phyloP scores from a whole-genome alignment of 2,797 vertebrate genomes.

The Limosa lapponica region DNA sequence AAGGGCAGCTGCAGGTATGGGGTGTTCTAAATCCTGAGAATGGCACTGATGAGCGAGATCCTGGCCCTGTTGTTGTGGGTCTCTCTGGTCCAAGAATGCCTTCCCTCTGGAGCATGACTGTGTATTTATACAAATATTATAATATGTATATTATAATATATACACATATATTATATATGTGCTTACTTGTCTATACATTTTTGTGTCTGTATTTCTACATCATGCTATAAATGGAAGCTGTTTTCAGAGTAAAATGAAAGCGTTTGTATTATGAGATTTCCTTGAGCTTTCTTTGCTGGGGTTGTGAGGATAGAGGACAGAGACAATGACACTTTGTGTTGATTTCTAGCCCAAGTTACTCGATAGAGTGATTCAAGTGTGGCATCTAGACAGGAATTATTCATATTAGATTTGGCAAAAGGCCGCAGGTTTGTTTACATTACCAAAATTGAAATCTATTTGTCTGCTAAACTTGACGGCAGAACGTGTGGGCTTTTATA shows the following conservation, averaged over 20 bases:
- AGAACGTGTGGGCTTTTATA: not conserved
- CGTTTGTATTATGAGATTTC: not conserved
- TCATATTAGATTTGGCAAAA: constrained; percentile 7
- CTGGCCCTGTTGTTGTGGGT: not conserved
- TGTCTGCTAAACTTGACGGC: not conserved
- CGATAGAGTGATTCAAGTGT: not conserved
- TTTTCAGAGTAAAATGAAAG: not conserved
- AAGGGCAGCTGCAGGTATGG: not conserved
- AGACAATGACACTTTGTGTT: not conserved
- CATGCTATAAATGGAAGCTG: not conserved
- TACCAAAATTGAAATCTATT: not conserved
- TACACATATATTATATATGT: too few relatives aligned
- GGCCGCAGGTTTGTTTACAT: not conserved
- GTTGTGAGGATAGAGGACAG: not conserved
- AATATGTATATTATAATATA: too few relatives aligned
- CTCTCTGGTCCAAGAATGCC: not conserved
- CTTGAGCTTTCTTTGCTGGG: not conserved
- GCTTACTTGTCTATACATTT: not conserved
- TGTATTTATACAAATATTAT: not conserved
- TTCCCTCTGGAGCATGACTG: not conserved
- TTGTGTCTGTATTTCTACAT: not conserved
- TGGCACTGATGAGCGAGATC: not conserved
- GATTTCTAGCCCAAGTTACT: not conserved
- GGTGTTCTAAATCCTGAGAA: not conserved
- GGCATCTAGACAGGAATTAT: not conserved